Evolutionary conservation across 2,797 vertebrate species (phyloP).

Genomic region (Neoniphon sammara): DNA sequence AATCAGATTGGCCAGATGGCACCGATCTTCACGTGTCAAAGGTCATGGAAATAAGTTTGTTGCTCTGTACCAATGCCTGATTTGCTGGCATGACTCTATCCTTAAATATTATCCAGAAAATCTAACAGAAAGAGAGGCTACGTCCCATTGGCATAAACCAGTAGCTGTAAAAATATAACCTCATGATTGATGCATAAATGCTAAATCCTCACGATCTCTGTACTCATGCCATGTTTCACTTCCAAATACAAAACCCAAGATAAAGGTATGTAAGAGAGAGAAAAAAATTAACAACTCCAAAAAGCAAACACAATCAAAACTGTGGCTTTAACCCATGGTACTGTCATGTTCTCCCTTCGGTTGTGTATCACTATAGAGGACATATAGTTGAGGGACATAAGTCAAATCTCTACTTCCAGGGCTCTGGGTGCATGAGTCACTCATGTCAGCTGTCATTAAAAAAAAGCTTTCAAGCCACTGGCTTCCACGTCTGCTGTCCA

Average conservation of each 20-base stretch:
- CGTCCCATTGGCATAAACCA: conserved; percentile 3
- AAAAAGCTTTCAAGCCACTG: conserved; percentile 35
- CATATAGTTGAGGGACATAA: conserved; percentile 45
- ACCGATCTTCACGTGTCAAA: conserved; percentile 46
- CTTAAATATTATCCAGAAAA: not conserved
- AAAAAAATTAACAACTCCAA: not conserved
- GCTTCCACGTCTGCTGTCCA: conserved; percentile 25
- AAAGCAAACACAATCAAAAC: conserved; percentile 11
- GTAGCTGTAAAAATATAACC: not conserved
- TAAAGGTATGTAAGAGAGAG: not conserved
- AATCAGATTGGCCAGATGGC: not conserved
- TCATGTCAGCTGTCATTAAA: conserved; percentile 67
- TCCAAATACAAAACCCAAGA: conserved; percentile 30
- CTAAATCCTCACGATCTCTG: conserved; percentile 15
- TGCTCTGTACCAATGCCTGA: conserved; percentile 16
- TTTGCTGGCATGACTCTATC: conserved; percentile 13
- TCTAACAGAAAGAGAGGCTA: not conserved
- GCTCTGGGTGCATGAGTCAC: conserved; percentile 58
- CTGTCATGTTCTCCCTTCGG: conserved; percentile 35
- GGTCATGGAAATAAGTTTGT: conserved; percentile 35
- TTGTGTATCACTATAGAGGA: conserved; percentile 49
- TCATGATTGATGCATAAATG: conserved; percentile 17
- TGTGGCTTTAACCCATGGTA: conserved; percentile 11
- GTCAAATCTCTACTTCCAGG: conserved; percentile 41
- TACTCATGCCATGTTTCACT: conserved; percentile 9